phyloP scores from a whole-genome alignment of 1,140 invertebrate species.

The Tachypleus tridentatus region DNA sequence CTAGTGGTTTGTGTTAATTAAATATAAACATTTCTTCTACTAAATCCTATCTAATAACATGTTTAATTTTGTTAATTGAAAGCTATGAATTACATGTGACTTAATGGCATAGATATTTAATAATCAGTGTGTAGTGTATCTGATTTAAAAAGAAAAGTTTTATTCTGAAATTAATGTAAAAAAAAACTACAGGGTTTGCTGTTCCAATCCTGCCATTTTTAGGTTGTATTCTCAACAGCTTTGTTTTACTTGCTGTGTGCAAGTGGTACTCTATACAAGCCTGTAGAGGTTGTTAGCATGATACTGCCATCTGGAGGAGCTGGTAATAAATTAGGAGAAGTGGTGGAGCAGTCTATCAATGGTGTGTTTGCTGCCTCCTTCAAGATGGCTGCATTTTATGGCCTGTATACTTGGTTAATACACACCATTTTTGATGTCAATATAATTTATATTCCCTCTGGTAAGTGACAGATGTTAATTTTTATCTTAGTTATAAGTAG shows the following conservation, averaged over 20 bases:
- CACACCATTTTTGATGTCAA: constrained; percentile 90
- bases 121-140: too few species aligned
- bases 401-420: constrained; percentile 94
- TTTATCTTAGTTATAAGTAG: not conserved
- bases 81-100: too few species aligned
- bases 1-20: too few species aligned
- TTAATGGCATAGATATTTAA: too few species aligned
- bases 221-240: constrained; percentile 93
- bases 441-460: constrained; percentile 87
- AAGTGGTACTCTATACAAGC: constrained; percentile 79
- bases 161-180: too few species aligned
- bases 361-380: constrained; percentile 85
- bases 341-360: constrained; percentile 48
- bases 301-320: constrained; percentile 53
- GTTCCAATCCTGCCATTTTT: constrained; percentile 25
- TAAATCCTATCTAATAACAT: too few species aligned
- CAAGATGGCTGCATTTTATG: constrained; percentile 94
- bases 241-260: constrained; percentile 87
- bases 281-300: constrained; percentile 65
- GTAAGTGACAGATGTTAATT: constrained; percentile 36
- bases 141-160: too few species aligned
- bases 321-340: constrained; percentile 47
- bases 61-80: too few species aligned
- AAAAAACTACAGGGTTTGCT: too few species aligned
- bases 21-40: too few species aligned